These are phyloP conservation scores for Manduca sexta DNA, from an alignment of 1,140 invertebrate species.

Conservation along the genomic window DNA sequence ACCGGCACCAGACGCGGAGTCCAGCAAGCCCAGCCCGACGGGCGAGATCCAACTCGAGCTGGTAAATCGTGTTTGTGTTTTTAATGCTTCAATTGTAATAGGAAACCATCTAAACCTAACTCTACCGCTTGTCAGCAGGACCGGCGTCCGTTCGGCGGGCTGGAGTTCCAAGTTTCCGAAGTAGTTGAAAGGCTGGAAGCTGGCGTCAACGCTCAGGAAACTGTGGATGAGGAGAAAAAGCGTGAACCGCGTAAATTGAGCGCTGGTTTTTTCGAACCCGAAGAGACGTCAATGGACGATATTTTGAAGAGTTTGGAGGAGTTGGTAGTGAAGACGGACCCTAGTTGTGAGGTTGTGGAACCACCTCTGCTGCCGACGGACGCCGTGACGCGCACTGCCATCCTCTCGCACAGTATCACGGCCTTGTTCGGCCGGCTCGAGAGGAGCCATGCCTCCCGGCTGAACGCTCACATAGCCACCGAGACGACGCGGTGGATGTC, in stretches of 20 bases:
- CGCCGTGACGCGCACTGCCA: slow-evolving; percentile 77
- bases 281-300: slow-evolving; percentile 61
- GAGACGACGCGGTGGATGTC: slow-evolving; percentile 86
- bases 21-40: slow-evolving; percentile 35
- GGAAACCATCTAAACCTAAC: slow-evolving; percentile 4
- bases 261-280: slow-evolving; percentile 57
- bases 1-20: slow-evolving; percentile 43
- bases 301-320: slow-evolving; percentile 64
- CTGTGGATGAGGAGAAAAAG: slow-evolving; percentile 48
- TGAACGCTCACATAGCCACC: slow-evolving; percentile 81
- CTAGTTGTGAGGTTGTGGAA: slow-evolving; percentile 53
- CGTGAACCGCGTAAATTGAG: slow-evolving; percentile 55
- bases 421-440: slow-evolving; percentile 84
- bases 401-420: slow-evolving; percentile 83
- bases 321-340: slow-evolving; percentile 56
- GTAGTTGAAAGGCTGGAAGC: slow-evolving; percentile 78
- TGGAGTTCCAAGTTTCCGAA: slow-evolving; percentile 80
- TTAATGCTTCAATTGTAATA: too few relatives aligned
- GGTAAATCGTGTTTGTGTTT: slow-evolving; percentile 28
- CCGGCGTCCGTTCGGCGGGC: slow-evolving; percentile 70
- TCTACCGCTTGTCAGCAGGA: slow-evolving; percentile 40
- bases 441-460: slow-evolving; percentile 78
- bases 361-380: slow-evolving; percentile 57
- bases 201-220: slow-evolving; percentile 69
- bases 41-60: slow-evolving; percentile 27